A percentile compares a stretch with the other conserved stretches of the same genome.
These are phyloP conservation scores for Zaprionus capensis DNA, from an alignment of 1,140 invertebrate species.

Conservation along the genomic window DNA sequence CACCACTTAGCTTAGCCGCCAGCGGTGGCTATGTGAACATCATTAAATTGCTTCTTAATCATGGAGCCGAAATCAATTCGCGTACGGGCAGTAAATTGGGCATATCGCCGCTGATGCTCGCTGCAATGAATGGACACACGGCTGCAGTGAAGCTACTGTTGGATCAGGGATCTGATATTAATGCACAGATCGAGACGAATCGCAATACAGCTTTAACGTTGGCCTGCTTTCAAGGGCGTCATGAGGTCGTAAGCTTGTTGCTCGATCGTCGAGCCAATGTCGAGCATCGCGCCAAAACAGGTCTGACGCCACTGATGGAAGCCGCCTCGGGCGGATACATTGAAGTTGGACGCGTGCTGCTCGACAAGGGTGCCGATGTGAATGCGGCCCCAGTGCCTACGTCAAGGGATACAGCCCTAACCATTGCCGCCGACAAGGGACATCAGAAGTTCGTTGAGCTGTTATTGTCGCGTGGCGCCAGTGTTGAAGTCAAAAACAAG, in stretches of 20 bases:
- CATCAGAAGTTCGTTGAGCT: constrained; percentile 98
- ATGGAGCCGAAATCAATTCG: constrained; percentile 99
- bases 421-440: constrained; percentile 99
- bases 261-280: constrained; percentile 99
- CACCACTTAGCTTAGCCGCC: constrained; percentile 97
- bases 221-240: constrained; percentile 99
- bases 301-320: constrained; percentile 99
- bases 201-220: constrained; percentile 99
- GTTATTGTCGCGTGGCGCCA: constrained; percentile 89
- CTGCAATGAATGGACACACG: constrained; percentile 99
- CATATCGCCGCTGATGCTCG: constrained; percentile 99
- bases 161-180: constrained; percentile 99
- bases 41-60: constrained; percentile 95
- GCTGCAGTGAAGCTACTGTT: constrained; percentile 94
- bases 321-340: constrained; percentile 99
- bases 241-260: constrained; percentile 98
- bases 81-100: constrained; percentile 98
- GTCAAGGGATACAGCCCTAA: constrained; percentile 98
- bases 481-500: constrained; percentile 99
- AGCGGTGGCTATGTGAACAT: constrained; percentile 99
- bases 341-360: constrained; percentile 97
- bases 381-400: constrained; percentile 99
- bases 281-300: constrained; percentile 99
- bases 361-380: constrained; percentile 99
- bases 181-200: constrained; percentile 99